Base-by-base conservation (phyloP, 1,140 invertebrate genomes). In the Megalonaias nervosa region DNA sequence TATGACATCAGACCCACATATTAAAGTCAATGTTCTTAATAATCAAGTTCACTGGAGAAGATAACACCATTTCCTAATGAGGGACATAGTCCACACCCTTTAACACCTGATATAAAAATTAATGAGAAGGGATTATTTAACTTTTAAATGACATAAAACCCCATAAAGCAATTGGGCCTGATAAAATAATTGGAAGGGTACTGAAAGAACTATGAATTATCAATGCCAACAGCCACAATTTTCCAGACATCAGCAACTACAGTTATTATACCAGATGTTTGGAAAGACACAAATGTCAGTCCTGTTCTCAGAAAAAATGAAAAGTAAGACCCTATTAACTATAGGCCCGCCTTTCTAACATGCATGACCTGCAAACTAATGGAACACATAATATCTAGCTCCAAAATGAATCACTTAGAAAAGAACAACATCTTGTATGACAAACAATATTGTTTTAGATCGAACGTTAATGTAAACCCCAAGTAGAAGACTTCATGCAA, bases 341-440 rank as follows among this genome's bases (percentile, higher is more conserved):
- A 83, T 38, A 75, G 31, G 21, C 82, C 78, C 6, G 75, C 82
- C 17, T 84, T 75, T 21, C 66, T 84, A 14, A 85, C 81, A 16
- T 81, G 73, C 26, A 84, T 81, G 2, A 58, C 65, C 5, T 84
- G 82, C 60, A 82, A 84, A 81, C 31, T 84, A 9, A 64, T 84
- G 68, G 79, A 85, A 77, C 81, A 82, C 67, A 72, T 76, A 26
- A 78, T 82, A 26, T 67, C 70, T 38, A 80, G 70, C 55, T 48
- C 74, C 65, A 75, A 81, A 19, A 82, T 82, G 69, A 60, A 57
- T 2, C 71, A 80, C 17, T 16, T 72, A 16, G 68, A 80, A 59
- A 78, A 21, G 9, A 74, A 80, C 48, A 70, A 71, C 23, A 76
- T 81, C n/a, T 31, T 83, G 1, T 72, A 80, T 68, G 58, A 75